Evolutionary conservation across 2,113 vertebrate species (phyloP).

Genomic region (Sorex araneus): DNA sequence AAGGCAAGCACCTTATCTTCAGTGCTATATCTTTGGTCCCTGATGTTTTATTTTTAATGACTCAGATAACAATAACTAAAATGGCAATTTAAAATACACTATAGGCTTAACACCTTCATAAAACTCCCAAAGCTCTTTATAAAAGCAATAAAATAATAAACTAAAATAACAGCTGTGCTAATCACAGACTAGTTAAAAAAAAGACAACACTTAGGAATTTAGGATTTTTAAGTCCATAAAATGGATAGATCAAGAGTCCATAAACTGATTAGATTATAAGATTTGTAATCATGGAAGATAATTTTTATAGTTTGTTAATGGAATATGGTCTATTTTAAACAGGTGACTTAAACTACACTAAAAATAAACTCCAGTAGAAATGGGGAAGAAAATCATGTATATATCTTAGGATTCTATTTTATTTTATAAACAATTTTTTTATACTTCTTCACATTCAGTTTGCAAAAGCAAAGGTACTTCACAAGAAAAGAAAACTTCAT

Average conservation of each 20-base stretch:
- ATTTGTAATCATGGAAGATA: slow-evolving; percentile 53
- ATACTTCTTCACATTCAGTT: slow-evolving; percentile 16
- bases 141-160: slow-evolving; percentile 74
- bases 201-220: slow-evolving; percentile 69
- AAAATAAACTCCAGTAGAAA: not conserved
- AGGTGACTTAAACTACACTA: slow-evolving; percentile 24
- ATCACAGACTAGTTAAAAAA: slow-evolving; percentile 73
- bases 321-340: not conserved
- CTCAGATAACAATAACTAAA: slow-evolving; percentile 74
- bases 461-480: not conserved
- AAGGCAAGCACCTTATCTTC: too few relatives aligned
- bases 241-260: slow-evolving; percentile 50
- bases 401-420: not conserved
- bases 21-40: too few relatives aligned
- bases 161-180: slow-evolving; percentile 75
- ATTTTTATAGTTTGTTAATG: slow-evolving; percentile 65
- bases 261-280: slow-evolving; percentile 21
- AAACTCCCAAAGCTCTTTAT: slow-evolving; percentile 75
- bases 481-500: not conserved
- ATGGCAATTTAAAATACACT: slow-evolving; percentile 79
- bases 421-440: slow-evolving; percentile 29
- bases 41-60: slow-evolving; percentile 83
- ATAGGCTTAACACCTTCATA: slow-evolving; percentile 70
- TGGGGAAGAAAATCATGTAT: not conserved
- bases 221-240: slow-evolving; percentile 29